phyloP scores from a whole-genome alignment of 2,888 invertebrate genomes.

The Galeruca laticollis region DNA sequence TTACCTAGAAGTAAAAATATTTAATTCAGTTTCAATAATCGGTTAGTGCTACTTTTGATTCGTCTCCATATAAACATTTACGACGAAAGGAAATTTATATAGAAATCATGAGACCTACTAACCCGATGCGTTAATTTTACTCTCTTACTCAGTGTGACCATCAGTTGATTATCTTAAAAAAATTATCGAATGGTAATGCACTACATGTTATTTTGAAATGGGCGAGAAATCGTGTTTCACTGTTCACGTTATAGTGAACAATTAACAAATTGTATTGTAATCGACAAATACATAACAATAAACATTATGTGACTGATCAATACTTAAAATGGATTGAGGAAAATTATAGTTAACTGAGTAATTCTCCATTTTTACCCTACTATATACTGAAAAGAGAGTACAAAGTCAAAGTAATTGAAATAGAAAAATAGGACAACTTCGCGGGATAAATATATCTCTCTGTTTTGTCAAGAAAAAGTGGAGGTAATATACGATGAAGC shows the following conservation, averaged over 20 bases:
- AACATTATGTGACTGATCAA: too few relatives aligned
- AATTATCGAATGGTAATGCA: not conserved
- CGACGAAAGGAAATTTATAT: slow-evolving; percentile 26
- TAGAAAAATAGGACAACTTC: too few relatives aligned
- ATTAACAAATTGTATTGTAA: not conserved
- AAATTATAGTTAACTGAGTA: too few relatives aligned
- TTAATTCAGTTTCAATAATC: slow-evolving; percentile 18
- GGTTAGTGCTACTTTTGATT: slow-evolving; percentile 20
- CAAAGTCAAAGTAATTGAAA: too few relatives aligned
- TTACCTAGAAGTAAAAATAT: not conserved
- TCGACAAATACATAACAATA: too few relatives aligned
- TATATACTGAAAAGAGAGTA: too few relatives aligned
- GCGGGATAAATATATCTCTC: too few relatives aligned
- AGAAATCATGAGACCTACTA: slow-evolving; percentile 31
- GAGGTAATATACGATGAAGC: too few relatives aligned
- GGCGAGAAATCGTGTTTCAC: not conserved
- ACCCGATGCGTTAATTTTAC: slow-evolving; percentile 25
- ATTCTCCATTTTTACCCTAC: too few relatives aligned
- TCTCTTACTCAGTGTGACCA: slow-evolving; percentile 4
- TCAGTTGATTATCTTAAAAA: not conserved
- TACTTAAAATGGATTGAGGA: too few relatives aligned
- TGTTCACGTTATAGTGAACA: not conserved
- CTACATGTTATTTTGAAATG: slow-evolving; percentile 38
- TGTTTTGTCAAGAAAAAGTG: too few relatives aligned
- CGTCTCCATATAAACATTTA: slow-evolving; percentile 6